These are phyloP conservation scores for Chlorops oryzae DNA, from an alignment of 1,140 invertebrate genomes.

Conservation along the genomic window DNA sequence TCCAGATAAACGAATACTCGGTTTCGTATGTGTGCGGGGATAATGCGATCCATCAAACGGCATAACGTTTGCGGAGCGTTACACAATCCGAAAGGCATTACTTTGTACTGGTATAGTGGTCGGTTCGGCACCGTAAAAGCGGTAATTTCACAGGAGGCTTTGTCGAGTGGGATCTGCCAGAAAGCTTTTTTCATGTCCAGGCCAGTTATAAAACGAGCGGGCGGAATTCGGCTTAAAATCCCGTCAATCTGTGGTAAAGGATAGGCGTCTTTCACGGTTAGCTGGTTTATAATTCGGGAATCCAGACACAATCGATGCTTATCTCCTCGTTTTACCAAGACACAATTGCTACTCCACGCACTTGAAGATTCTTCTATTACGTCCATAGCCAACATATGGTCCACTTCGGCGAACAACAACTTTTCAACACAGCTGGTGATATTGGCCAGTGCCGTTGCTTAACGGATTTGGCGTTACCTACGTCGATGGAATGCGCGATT, in stretches of 20 bases:
- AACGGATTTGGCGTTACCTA: background rate
- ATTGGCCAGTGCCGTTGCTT: conserved; percentile 15
- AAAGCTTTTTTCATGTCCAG: conserved; percentile 43
- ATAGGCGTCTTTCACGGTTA: conserved; percentile 47
- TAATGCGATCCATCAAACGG: background rate
- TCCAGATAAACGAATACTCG: conserved; percentile 12
- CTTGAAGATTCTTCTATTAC: conserved; percentile 18
- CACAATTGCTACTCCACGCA: conserved; percentile 45
- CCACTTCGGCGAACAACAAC: conserved; percentile 12
- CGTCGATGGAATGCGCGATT: conserved; percentile 1
- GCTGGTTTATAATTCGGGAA: conserved; percentile 49
- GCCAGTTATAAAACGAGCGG: conserved; percentile 37
- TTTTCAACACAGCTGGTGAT: conserved; percentile 16
- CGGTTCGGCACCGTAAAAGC: conserved; percentile 33
- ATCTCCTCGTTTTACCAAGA: conserved; percentile 47
- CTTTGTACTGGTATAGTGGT: conserved; percentile 30
- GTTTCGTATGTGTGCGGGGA: conserved; percentile 27
- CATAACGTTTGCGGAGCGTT: background rate
- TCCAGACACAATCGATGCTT: conserved; percentile 47
- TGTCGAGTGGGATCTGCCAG: conserved; percentile 23
- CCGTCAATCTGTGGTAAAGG: conserved; percentile 50
- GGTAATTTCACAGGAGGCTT: conserved; percentile 28
- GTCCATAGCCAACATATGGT: conserved; percentile 13
- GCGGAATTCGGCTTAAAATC: conserved; percentile 36
- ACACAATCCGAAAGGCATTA: conserved; percentile 11